Percentiles rank a stretch among this genome's conserved stretches.
Evolutionary conservation across 1,140 invertebrate species (phyloP).

Genomic region (Papilio dardanus): DNA sequence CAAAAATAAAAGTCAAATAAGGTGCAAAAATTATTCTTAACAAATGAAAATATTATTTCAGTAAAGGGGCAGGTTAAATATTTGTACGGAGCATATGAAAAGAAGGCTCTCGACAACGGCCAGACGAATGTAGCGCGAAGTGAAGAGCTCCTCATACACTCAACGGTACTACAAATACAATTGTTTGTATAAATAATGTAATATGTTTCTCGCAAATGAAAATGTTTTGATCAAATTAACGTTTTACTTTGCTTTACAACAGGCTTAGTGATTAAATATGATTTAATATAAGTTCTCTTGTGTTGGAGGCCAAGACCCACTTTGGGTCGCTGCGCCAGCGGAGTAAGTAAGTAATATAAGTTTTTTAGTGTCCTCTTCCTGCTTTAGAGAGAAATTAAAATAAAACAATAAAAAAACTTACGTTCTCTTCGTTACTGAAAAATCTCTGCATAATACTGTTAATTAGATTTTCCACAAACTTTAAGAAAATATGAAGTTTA

Average conservation of each 20-base stretch:
- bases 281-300: too few species aligned
- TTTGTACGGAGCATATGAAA: conserved; percentile 9
- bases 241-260: background rate
- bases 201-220: conserved; percentile 14
- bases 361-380: too few species aligned
- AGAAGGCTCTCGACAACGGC: conserved; percentile 12
- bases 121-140: conserved; percentile 13
- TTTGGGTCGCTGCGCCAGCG: too few species aligned
- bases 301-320: too few species aligned
- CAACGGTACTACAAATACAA: conserved; percentile 17
- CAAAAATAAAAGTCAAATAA: background rate
- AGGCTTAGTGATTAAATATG: background rate
- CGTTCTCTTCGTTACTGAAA: background rate
- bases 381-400: too few species aligned
- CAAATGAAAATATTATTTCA: conserved; percentile 15
- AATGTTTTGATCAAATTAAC: conserved; percentile 18
- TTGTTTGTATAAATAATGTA: conserved; percentile 26
- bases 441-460: too few species aligned
- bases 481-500: background rate
- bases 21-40: background rate
- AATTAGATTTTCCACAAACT: background rate
- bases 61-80: conserved; percentile 18
- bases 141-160: conserved; percentile 19
- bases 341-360: too few species aligned
- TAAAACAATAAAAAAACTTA: background rate